phyloP scores from a whole-genome alignment of 2,113 vertebrate genomes.

The Notarius quadriscutis region DNA sequence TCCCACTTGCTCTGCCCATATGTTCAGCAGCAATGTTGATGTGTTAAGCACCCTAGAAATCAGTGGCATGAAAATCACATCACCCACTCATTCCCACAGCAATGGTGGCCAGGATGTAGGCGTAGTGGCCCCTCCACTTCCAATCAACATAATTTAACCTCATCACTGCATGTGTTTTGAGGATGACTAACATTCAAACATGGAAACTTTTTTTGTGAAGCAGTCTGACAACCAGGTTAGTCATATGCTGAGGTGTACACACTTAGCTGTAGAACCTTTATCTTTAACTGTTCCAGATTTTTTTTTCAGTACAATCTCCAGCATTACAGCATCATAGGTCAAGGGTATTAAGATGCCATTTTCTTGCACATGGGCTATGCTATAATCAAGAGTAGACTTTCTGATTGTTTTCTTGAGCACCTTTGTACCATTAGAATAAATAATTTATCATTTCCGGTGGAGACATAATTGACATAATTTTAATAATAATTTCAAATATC shows the following conservation, averaged over 20 bases:
- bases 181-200: not conserved
- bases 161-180: not conserved
- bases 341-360: not conserved
- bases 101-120: not conserved
- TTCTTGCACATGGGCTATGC: not conserved
- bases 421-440: not conserved
- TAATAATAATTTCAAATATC: not conserved
- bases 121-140: not conserved
- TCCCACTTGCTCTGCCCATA: conserved; percentile 1
- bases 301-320: not conserved
- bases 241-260: not conserved
- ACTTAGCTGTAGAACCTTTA: not conserved
- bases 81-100: conserved; percentile 14
- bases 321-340: not conserved
- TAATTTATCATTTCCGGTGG: not conserved
- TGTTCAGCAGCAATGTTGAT: not conserved
- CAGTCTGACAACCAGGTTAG: not conserved
- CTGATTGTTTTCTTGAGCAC: not conserved
- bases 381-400: not conserved
- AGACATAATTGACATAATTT: not conserved
- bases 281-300: not conserved
- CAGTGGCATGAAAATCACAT: conserved; percentile 25
- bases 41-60: conserved; percentile 5
- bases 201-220: not conserved
- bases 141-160: conserved; percentile 15